These are phyloP conservation scores for Pteruthius melanotis DNA, from an alignment of 2,113 vertebrate genomes.

Conservation along the genomic window DNA sequence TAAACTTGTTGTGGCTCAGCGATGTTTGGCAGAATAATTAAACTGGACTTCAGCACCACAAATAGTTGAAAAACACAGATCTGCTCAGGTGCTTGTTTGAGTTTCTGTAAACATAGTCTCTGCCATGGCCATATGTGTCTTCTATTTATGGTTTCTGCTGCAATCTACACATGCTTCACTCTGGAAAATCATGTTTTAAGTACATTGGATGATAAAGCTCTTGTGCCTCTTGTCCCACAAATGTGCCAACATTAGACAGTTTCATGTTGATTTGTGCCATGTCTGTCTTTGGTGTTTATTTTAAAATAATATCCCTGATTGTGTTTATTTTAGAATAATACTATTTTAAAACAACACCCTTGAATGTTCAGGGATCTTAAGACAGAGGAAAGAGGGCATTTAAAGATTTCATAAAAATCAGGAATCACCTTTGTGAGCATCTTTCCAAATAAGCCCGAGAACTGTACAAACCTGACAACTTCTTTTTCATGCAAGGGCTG, in stretches of 20 bases:
- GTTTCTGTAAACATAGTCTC: neutral
- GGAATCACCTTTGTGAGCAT: neutral
- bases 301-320: neutral
- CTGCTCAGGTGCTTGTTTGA: neutral
- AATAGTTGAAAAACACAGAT: neutral
- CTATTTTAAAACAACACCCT: neutral
- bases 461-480: neutral
- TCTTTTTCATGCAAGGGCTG: neutral
- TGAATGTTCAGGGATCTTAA: neutral
- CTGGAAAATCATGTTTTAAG: neutral
- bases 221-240: neutral
- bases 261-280: neutral
- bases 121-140: neutral
- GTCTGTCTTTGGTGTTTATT: neutral
- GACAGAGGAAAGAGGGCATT: neutral
- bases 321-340: neutral
- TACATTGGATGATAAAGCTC: neutral
- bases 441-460: neutral
- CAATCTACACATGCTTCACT: neutral
- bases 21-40: neutral
- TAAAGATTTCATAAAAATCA: neutral
- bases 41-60: neutral
- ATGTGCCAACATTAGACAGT: neutral
- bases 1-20: neutral
- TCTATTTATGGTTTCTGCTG: neutral